phyloP scores from a whole-genome alignment of 2,113 vertebrate species.

The Eretmochelys imbricata region DNA sequence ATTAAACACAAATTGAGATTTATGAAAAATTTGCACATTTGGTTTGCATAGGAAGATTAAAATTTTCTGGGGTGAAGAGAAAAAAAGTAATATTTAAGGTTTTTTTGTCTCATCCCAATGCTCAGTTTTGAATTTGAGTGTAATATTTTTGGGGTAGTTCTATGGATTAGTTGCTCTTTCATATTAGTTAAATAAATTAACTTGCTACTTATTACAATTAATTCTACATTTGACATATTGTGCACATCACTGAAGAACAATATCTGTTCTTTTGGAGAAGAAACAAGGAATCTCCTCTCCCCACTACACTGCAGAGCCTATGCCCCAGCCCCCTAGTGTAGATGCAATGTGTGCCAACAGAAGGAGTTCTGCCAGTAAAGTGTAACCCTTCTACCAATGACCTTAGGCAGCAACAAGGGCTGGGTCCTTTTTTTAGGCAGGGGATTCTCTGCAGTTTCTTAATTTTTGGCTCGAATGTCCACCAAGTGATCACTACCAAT shows the following conservation, averaged over 20 bases:
- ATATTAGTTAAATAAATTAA: constrained; percentile 1
- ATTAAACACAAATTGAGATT: constrained; percentile 52
- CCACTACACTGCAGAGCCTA: not conserved
- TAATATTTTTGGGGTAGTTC: not conserved
- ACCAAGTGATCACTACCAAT: no score
- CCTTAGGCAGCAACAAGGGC: no score
- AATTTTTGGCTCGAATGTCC: no score
- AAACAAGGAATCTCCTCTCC: not conserved
- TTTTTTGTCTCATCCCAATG: not conserved
- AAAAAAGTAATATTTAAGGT: not conserved
- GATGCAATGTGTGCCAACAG: no score
- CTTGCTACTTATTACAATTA: not conserved
- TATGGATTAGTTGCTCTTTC: constrained; percentile 7
- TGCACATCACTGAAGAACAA: not conserved
- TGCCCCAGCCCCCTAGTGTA: not conserved
- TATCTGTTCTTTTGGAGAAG: constrained; percentile 7
- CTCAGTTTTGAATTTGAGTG: not conserved
- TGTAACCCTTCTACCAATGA: no score
- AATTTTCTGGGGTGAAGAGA: not conserved
- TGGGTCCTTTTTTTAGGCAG: no score
- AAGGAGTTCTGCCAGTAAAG: no score
- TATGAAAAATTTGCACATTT: constrained; percentile 40
- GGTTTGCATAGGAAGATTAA: constrained; percentile 21
- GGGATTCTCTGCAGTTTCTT: no score
- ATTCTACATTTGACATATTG: constrained; percentile 1